These are phyloP conservation scores for Pangasius djambal DNA, from an alignment of 2,797 vertebrate genomes.

Conservation along the genomic window DNA sequence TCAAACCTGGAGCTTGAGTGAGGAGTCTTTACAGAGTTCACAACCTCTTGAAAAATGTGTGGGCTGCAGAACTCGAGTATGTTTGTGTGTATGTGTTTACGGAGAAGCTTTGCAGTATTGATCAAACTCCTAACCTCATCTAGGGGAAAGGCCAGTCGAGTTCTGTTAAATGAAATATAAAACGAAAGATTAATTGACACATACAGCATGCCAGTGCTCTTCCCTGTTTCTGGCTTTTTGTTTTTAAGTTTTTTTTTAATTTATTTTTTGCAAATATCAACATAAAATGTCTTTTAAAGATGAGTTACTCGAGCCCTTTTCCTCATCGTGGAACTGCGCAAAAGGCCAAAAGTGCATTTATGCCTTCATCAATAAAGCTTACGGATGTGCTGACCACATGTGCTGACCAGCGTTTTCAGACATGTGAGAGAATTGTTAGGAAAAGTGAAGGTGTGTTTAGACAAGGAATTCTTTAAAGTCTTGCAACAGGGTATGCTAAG, in stretches of 20 bases:
- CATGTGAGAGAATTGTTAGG: background rate
- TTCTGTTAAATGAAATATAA: conserved; percentile 51
- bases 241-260: background rate
- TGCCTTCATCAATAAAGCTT: conserved; percentile 43
- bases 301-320: conserved; percentile 8
- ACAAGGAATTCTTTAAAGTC: background rate
- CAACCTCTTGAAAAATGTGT: conserved; percentile 54
- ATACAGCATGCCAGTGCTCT: background rate
- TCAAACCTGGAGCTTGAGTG: conserved; percentile 54
- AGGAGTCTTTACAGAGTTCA: conserved; percentile 51
- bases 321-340: conserved; percentile 11
- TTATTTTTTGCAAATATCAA: background rate
- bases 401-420: background rate
- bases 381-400: conserved; percentile 42
- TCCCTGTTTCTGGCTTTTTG: background rate
- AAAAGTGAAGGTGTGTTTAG: background rate
- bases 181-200: conserved; percentile 48
- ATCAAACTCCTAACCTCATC: conserved; percentile 48
- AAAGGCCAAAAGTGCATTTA: conserved; percentile 16
- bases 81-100: conserved; percentile 49
- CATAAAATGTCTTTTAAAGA: conserved; percentile 26
- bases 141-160: conserved; percentile 47
- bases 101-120: conserved; percentile 53
- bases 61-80: conserved; percentile 43
- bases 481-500: background rate